Evolutionary conservation across 2,797 vertebrate species (phyloP).

Genomic region (Anguilla anguilla): DNA sequence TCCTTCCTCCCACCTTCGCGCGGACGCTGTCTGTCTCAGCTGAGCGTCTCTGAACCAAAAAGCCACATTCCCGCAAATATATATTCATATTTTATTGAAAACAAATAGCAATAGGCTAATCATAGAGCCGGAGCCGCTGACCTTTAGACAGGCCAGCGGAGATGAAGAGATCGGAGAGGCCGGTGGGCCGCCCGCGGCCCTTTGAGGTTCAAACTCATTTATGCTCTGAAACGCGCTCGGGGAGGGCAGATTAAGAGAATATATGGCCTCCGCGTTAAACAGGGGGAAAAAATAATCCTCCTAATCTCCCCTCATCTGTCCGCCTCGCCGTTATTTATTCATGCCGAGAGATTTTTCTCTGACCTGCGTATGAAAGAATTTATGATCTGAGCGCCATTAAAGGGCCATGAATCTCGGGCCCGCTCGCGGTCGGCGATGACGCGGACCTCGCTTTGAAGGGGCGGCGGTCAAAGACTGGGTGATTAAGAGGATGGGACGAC

Average conservation of each 20-base stretch:
- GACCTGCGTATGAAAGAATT: constrained; percentile 58
- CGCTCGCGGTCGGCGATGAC: constrained; percentile 50
- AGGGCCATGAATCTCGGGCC: constrained; percentile 55
- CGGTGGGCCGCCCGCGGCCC: background rate
- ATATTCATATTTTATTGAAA: constrained; percentile 19
- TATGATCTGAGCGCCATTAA: constrained; percentile 60
- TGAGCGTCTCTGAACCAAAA: background rate
- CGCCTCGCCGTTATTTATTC: constrained; percentile 47
- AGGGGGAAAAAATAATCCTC: constrained; percentile 24
- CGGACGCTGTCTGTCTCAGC: no score
- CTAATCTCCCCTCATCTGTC: constrained; percentile 28
- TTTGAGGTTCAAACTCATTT: constrained; percentile 22
- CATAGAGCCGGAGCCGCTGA: background rate
- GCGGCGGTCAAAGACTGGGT: constrained; percentile 37
- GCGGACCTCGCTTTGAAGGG: constrained; percentile 63
- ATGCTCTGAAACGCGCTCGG: background rate
- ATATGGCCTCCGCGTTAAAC: constrained; percentile 18
- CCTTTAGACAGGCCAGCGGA: constrained; percentile 1
- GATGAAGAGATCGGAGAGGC: constrained; percentile 7
- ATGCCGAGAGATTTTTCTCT: constrained; percentile 63
- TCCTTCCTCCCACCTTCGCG: background rate
- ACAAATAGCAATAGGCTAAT: constrained; percentile 8
- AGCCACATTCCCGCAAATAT: background rate
- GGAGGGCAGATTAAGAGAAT: constrained; percentile 34
- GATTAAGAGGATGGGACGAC: constrained; percentile 62